These are phyloP conservation scores for Uromys caudimaculatus DNA, from an alignment of 2,797 vertebrate species.

Conservation along the genomic window DNA sequence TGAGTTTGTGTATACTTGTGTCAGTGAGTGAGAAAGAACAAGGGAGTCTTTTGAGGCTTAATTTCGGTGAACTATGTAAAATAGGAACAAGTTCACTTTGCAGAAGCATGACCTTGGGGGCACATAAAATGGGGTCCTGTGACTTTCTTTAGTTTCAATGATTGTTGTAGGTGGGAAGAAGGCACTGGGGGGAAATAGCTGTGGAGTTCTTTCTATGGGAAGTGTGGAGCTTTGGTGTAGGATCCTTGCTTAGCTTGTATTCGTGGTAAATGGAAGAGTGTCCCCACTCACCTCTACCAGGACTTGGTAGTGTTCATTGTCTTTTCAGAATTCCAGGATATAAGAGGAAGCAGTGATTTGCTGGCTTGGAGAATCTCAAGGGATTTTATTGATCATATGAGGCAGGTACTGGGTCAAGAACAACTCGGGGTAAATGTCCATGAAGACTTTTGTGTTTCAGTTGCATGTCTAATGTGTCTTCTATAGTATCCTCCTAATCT, in stretches of 20 bases:
- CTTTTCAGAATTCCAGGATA: not conserved
- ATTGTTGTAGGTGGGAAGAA: not conserved
- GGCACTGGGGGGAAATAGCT: not conserved
- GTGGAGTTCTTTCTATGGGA: not conserved
- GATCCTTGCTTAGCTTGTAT: not conserved
- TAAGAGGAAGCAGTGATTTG: not conserved
- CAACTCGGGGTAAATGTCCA: not conserved
- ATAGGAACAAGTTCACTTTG: not conserved
- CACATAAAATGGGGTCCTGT: not conserved
- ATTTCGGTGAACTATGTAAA: slow-evolving; percentile 1
- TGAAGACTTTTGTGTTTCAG: slow-evolving; percentile 24
- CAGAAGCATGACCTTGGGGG: not conserved
- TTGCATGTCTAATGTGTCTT: not conserved
- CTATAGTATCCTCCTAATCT: not conserved
- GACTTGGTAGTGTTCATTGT: not conserved
- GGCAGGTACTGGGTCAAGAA: not conserved
- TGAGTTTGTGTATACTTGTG: too few relatives aligned
- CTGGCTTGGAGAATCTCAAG: slow-evolving; percentile 7
- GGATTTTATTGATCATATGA: not conserved
- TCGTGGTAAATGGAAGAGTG: not conserved
- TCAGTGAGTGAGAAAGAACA: not conserved
- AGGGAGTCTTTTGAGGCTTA: not conserved
- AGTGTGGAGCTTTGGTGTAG: not conserved
- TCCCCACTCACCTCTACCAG: not conserved
- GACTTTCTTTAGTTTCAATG: not conserved